Evolutionary conservation across 2,888 invertebrate species (phyloP).

Genomic region (Hecatera dysodea): DNA sequence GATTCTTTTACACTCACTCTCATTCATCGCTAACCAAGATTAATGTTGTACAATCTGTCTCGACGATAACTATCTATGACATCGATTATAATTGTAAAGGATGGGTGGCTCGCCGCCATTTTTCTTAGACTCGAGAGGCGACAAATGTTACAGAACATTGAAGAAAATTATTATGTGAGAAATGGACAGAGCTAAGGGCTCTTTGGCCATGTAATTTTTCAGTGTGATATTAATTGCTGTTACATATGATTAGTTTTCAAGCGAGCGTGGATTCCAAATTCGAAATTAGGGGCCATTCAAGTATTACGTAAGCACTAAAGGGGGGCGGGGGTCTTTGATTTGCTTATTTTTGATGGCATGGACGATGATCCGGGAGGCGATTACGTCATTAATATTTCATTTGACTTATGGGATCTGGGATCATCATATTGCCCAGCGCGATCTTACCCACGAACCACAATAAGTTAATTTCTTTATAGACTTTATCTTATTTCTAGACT

Average conservation of each 20-base stretch:
- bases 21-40: constrained; percentile 68
- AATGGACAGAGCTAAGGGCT: background rate
- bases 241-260: background rate
- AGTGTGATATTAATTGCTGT: background rate
- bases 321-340: no score
- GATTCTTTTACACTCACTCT: constrained; percentile 50
- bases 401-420: no score
- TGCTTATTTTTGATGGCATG: no score
- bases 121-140: constrained; percentile 30
- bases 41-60: constrained; percentile 67
- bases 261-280: no score
- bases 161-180: background rate
- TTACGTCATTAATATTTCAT: no score
- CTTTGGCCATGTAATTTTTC: background rate
- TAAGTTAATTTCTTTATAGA: no score
- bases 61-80: constrained; percentile 61
- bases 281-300: no score
- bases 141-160: constrained; percentile 18
- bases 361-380: no score
- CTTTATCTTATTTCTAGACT: no score
- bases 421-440: no score
- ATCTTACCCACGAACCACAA: no score
- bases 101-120: constrained; percentile 39
- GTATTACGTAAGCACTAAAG: no score
- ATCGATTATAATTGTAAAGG: constrained; percentile 51